Evolutionary conservation across 2,797 vertebrate genomes (phyloP).

Genomic region (Catostomus latipinnis): DNA sequence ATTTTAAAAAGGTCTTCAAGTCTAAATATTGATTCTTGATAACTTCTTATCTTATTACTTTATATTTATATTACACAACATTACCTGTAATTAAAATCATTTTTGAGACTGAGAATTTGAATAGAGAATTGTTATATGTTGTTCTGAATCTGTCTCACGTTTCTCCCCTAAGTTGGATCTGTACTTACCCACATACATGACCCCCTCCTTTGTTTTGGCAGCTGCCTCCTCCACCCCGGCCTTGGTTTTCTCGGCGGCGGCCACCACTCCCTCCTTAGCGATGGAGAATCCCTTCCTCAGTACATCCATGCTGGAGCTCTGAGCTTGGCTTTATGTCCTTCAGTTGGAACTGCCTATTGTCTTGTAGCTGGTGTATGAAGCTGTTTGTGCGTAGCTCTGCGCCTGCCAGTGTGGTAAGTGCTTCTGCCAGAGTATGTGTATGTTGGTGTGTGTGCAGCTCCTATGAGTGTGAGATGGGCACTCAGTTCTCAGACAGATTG

Average conservation of each 20-base stretch:
- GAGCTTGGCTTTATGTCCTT: slow-evolving; percentile 35
- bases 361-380: slow-evolving; percentile 40
- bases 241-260: slow-evolving; percentile 97
- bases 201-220: slow-evolving; percentile 97
- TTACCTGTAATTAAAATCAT: too few relatives aligned
- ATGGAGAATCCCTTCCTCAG: slow-evolving; percentile 98
- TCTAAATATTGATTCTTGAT: background rate
- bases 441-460: slow-evolving; percentile 38
- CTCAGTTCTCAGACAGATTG: slow-evolving; percentile 52
- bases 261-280: slow-evolving; percentile 97
- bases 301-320: slow-evolving; percentile 79
- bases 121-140: too few relatives aligned
- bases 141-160: background rate
- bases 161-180: background rate
- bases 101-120: too few relatives aligned
- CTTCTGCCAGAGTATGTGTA: slow-evolving; percentile 23
- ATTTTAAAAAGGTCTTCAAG: background rate
- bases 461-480: slow-evolving; percentile 61
- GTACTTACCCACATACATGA: slow-evolving; percentile 90
- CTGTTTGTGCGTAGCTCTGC: slow-evolving; percentile 30
- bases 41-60: background rate
- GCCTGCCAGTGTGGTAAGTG: slow-evolving; percentile 39
- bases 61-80: too few relatives aligned
- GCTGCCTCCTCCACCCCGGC: slow-evolving; percentile 96
- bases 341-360: slow-evolving; percentile 35